Percentiles rank a stretch among this genome's conserved stretches.
Evolutionary conservation across 2,888 invertebrate genomes (phyloP).

Genomic region (Pemphredon lugubris): DNA sequence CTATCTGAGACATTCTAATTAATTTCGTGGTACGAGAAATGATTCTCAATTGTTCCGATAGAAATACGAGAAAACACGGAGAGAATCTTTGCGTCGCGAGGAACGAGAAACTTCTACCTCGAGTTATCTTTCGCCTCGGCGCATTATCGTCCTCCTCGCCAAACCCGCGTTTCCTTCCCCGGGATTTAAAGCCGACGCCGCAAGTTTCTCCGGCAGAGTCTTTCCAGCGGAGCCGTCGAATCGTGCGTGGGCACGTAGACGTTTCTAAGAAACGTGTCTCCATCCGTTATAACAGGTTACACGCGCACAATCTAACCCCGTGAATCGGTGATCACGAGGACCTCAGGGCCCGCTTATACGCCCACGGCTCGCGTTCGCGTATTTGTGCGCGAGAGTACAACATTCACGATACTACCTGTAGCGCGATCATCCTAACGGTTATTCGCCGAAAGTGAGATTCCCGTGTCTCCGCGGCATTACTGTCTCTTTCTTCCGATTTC

Average conservation of each 20-base stretch:
- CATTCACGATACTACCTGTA: slow-evolving; percentile 24
- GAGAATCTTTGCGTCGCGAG: no score
- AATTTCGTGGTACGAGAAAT: no score
- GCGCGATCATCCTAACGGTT: slow-evolving; percentile 62
- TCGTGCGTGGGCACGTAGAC: slow-evolving; percentile 40
- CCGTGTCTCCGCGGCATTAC: slow-evolving; percentile 40
- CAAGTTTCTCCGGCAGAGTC: neutral
- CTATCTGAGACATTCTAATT: no score
- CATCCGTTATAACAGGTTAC: slow-evolving; percentile 68
- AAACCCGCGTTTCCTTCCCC: neutral
- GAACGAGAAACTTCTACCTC: no score
- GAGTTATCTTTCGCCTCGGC: no score
- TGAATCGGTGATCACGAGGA: slow-evolving; percentile 32
- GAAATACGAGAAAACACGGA: no score
- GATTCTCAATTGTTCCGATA: no score
- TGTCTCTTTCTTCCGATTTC: slow-evolving; percentile 47
- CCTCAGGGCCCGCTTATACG: no score
- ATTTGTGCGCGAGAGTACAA: no score
- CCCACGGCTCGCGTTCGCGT: no score
- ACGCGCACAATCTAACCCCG: slow-evolving; percentile 43
- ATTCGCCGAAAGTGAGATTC: slow-evolving; percentile 69
- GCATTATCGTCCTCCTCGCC: neutral
- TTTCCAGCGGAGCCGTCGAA: neutral
- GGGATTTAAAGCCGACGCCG: neutral
- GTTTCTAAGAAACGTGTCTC: slow-evolving; percentile 48